Base-by-base conservation (phyloP, 2,797 vertebrate species). In the Loris lydekkerianus region DNA sequence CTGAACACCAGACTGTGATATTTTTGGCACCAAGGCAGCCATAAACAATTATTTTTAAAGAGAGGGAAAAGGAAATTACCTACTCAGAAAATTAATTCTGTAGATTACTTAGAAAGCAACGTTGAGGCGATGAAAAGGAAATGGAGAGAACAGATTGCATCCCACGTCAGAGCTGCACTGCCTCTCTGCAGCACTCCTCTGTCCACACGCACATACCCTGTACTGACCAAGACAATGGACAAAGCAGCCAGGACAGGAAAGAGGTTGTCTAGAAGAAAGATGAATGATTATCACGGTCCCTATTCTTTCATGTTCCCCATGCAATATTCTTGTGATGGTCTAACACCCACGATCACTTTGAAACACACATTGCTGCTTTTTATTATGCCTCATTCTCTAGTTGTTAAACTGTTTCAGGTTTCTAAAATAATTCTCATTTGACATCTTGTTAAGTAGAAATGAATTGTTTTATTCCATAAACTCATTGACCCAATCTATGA, bases 61-160 rank as follows among this genome's bases (percentile, higher is more conserved):
- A 46, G 80, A 97, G 46, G 95, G 94, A 95, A 98, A 96, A 97
- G 94, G 93, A 98, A 98, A 98, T 97, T 96, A 95, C 94, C 91
- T 96, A 94, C 88, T 97, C 95, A 95, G 98, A 97, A 98, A 97
- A 97, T 96, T 96, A 98, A 97, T 95, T 85, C 80, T 40, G 18
- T 34, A 3, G 29, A 21, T 97, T 97, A 96, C 61, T 96, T 92
- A 97, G 96, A 97, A 92, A 97, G 67, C 2, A 56, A 91, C 25
- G 65, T 15, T 81, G 76, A 84, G 97, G 92, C 77, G 86, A 94
- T 81, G 87, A 69, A 97, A 95, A 97, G 93, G 95, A 98, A 98
- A 98, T 18, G 83, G 92, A 96, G 97, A 91, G 97, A 96, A n/a
- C 89, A 83, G 72, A 29, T 61, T 95, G 61, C 31, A 97, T 96